Evolutionary conservation across 2,888 invertebrate species (phyloP), one percentile per base, ranked within the genome.

Genomic region (Morpho helenor): DNA sequence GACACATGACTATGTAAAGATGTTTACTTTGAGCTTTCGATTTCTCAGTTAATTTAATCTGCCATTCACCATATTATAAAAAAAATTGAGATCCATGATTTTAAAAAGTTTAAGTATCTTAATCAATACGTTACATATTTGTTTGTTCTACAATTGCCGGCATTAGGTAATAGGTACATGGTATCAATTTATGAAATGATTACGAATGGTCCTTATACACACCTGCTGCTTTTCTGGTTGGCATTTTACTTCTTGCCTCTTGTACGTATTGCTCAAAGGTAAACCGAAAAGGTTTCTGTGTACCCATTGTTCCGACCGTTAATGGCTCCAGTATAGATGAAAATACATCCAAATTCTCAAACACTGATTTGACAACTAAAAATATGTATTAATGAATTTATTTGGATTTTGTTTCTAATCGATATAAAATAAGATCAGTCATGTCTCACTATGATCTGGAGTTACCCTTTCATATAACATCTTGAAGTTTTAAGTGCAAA

Each of bases 241-340:
- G 90, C 85, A 86, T 87, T 68, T 88, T 90, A 52, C 82, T 86
- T 61, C 82, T 76, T 1, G 90, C 87, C 64, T 89, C 89, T 66
- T 88, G 82, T 9, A 89, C 80, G 62, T 89, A 90, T 64, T 88
- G 87, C 63, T 89, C 88, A 63, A 88, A 89, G 23, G 71, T 65
- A 57, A 88, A 86, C n/a, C 86, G 74, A 65, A 84, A 89, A 3
- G 90, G 88, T 60, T 89, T 89, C 64, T 89, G 89, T 1, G 89
- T 87, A 3, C 89, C 89, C 82, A 90, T 77, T 0, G 89, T 89
- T 7, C 90, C 90, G 9, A 90, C 68, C 0, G 85, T 85, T 23
- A 90, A 73, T 0, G 90, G 90, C 63, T 89, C 89, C 73, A 90
- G 66, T 10, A 87, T 56, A 7, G 77, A 76, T 8, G 89, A 74